A percentile compares a stretch with the other conserved stretches of the same genome.
Evolutionary conservation across 2,113 vertebrate species (phyloP).

Genomic region (Puma concolor): DNA sequence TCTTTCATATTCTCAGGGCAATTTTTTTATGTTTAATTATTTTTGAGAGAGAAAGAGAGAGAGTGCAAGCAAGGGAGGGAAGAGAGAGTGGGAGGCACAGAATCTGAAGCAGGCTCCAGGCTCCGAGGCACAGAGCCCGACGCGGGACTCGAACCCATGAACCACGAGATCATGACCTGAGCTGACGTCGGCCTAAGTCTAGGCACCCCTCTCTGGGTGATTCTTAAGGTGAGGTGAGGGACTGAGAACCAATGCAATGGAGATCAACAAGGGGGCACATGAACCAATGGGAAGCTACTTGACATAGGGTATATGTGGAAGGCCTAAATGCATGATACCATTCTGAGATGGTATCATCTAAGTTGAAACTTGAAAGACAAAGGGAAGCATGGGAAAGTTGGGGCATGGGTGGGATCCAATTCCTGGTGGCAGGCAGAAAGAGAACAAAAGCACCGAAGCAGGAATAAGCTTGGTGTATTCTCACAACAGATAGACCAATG

Average conservation of each 20-base stretch:
- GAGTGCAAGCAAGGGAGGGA: too few species aligned
- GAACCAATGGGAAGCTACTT: background rate
- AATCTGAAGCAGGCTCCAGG: too few species aligned
- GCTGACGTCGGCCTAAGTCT: too few species aligned
- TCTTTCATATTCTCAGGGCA: too few species aligned
- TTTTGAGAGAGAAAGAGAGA: too few species aligned
- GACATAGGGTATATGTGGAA: background rate
- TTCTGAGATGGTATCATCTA: constrained; percentile 14
- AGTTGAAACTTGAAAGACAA: background rate
- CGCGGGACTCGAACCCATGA: too few species aligned
- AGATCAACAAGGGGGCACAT: background rate
- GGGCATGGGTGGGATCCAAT: background rate
- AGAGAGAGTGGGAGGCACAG: too few species aligned
- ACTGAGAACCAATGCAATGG: constrained; percentile 10
- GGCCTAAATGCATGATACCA: background rate
- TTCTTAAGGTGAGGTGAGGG: background rate
- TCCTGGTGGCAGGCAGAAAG: background rate
- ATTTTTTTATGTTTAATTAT: too few species aligned
- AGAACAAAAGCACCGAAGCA: background rate
- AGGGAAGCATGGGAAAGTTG: background rate
- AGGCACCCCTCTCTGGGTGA: background rate
- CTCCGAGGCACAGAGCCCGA: too few species aligned
- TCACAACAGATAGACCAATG: background rate
- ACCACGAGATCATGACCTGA: too few species aligned
- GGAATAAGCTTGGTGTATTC: background rate